These are phyloP conservation scores for Crotalus helleri DNA, from an alignment of 2,113 vertebrate species.

Conservation along the genomic window DNA sequence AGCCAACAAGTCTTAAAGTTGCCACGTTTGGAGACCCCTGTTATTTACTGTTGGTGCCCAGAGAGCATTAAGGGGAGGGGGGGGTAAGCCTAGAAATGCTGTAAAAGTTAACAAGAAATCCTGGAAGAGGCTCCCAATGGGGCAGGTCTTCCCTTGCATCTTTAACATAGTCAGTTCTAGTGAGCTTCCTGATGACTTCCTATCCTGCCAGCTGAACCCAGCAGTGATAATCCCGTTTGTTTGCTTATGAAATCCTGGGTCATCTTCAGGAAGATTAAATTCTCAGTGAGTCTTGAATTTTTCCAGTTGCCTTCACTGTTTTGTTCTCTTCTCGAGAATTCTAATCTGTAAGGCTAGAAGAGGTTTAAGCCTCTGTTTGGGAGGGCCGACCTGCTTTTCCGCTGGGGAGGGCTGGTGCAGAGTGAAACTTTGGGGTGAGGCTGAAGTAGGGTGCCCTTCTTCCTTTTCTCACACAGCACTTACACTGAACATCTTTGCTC, in stretches of 20 bases:
- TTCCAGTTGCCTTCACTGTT: neutral
- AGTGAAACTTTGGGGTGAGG: no score
- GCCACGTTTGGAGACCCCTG: neutral
- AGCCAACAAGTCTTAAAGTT: neutral
- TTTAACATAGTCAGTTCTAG: neutral
- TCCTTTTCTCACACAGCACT: no score
- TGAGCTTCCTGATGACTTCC: neutral
- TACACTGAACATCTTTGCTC: no score
- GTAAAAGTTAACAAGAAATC: neutral
- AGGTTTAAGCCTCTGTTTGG: no score
- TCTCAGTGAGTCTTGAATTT: neutral
- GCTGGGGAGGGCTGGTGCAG: no score
- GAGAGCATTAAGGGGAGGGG: neutral
- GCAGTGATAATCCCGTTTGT: neutral
- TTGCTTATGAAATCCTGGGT: neutral
- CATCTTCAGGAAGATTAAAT: neutral
- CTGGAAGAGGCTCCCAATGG: neutral
- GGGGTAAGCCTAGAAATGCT: neutral
- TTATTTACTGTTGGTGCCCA: neutral
- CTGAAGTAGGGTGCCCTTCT: no score
- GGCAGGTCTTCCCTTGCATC: neutral
- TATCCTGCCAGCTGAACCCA: neutral
- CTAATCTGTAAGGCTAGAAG: no score
- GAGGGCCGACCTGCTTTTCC: no score
- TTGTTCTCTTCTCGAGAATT: neutral